Evolutionary conservation across 2,797 vertebrate species (phyloP).

Genomic region (Sandelia bainsii): DNA sequence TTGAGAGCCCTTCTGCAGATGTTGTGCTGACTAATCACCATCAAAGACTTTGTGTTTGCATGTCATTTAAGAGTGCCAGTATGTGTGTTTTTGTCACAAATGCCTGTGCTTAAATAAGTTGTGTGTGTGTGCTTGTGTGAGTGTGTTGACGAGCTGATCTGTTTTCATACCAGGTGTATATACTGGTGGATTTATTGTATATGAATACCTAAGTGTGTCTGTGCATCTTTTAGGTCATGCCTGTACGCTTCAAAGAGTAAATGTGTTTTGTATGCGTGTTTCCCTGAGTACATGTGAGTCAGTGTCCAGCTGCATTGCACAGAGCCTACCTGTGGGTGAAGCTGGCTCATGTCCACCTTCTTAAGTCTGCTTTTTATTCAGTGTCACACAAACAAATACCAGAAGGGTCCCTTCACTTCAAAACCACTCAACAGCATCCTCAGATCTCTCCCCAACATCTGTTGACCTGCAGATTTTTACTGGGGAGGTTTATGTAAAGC

Average conservation of each 20-base stretch:
- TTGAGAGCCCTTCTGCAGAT: slow-evolving; percentile 67
- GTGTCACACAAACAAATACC: slow-evolving; percentile 78
- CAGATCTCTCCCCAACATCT: slow-evolving; percentile 68
- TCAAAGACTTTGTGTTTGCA: slow-evolving; percentile 60
- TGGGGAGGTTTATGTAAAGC: slow-evolving; percentile 19
- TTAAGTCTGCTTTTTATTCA: slow-evolving; percentile 76
- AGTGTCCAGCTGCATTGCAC: slow-evolving; percentile 70
- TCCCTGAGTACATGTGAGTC: slow-evolving; percentile 59
- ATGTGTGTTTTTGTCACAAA: slow-evolving; percentile 41
- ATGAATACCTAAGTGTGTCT: slow-evolving; percentile 16
- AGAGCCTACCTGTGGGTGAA: slow-evolving; percentile 67
- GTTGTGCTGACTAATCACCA: slow-evolving; percentile 72
- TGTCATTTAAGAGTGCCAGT: slow-evolving; percentile 44
- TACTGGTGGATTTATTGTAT: not conserved
- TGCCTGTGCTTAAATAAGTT: slow-evolving; percentile 29
- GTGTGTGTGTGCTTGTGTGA: slow-evolving; percentile 8
- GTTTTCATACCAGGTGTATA: slow-evolving; percentile 9
- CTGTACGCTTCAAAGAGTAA: slow-evolving; percentile 56
- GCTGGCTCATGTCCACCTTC: slow-evolving; percentile 68
- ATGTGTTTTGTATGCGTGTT: slow-evolving; percentile 30
- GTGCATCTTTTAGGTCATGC: slow-evolving; percentile 50
- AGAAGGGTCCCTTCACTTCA: slow-evolving; percentile 59
- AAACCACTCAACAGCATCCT: slow-evolving; percentile 64
- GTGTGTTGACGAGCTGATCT: slow-evolving; percentile 4
- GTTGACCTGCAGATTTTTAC: slow-evolving; percentile 50